phyloP scores from a whole-genome alignment of 2,113 vertebrate genomes.

The Camelus bactrianus region DNA sequence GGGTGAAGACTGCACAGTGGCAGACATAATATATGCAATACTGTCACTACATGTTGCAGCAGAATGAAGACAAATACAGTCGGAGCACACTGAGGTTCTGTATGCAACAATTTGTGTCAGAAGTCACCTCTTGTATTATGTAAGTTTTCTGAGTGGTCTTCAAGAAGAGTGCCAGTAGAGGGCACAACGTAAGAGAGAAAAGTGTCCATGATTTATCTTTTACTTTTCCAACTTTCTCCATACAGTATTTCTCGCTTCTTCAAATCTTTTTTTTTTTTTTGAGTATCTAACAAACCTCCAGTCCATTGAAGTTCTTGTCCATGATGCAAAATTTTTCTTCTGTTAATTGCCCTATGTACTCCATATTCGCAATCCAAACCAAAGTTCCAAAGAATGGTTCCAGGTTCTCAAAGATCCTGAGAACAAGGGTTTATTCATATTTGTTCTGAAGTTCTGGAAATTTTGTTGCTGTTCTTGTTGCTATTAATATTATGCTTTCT shows the following conservation, averaged over 20 bases:
- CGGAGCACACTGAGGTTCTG: background rate
- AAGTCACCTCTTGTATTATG: background rate
- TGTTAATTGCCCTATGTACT: background rate
- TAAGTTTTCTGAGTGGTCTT: background rate
- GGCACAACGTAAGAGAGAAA: background rate
- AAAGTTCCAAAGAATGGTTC: background rate
- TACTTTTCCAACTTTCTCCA: background rate
- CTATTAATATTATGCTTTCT: background rate
- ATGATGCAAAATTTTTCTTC: background rate
- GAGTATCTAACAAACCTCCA: background rate
- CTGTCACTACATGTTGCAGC: background rate
- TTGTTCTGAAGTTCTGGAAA: background rate
- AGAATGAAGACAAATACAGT: background rate
- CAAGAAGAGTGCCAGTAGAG: background rate
- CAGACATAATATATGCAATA: background rate
- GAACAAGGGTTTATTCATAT: background rate
- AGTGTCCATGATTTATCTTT: background rate
- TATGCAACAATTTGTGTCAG: background rate
- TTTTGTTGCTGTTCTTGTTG: background rate
- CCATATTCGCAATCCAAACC: background rate
- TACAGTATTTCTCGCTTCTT: background rate
- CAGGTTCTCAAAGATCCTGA: background rate
- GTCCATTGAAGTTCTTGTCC: background rate
- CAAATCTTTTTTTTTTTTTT: background rate
- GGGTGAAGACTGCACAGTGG: background rate